These are phyloP conservation scores for Halcyon malimbica DNA, from an alignment of 2,113 vertebrate genomes.

Conservation along the genomic window DNA sequence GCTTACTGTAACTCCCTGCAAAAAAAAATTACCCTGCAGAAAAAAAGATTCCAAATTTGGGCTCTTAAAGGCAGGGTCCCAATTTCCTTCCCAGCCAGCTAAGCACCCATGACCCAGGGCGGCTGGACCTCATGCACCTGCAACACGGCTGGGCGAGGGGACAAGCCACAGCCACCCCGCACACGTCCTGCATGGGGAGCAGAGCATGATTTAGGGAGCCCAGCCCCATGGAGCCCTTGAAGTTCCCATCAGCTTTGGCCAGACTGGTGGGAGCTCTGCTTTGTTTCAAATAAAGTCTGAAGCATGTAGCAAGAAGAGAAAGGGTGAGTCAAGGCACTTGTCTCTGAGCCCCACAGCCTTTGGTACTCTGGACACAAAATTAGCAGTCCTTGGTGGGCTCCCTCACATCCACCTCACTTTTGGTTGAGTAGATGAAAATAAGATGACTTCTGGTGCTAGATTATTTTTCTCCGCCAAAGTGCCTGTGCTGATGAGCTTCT, in stretches of 20 bases:
- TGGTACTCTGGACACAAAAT: background rate
- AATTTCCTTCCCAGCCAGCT: background rate
- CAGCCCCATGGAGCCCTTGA: background rate
- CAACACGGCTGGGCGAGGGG: rapidly evolving
- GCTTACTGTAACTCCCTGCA: background rate
- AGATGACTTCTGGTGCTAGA: background rate
- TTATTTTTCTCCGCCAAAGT: background rate
- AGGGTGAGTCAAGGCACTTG: rapidly evolving
- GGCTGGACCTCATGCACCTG: background rate
- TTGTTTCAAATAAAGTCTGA: background rate
- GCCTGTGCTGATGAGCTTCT: background rate
- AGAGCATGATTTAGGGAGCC: rapidly evolving
- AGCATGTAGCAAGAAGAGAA: background rate
- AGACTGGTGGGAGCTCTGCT: background rate
- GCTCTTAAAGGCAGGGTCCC: background rate
- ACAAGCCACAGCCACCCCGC: background rate
- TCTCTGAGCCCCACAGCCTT: background rate
- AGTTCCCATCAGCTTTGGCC: background rate
- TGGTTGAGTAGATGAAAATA: background rate
- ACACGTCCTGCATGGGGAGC: background rate
- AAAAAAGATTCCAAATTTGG: background rate
- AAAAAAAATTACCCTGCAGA: background rate
- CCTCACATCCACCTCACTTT: background rate
- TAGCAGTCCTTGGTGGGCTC: background rate
- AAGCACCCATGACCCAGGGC: background rate